Base-by-base conservation (phyloP, 2,113 vertebrate genomes). In the Sylvilagus bachmani region DNA sequence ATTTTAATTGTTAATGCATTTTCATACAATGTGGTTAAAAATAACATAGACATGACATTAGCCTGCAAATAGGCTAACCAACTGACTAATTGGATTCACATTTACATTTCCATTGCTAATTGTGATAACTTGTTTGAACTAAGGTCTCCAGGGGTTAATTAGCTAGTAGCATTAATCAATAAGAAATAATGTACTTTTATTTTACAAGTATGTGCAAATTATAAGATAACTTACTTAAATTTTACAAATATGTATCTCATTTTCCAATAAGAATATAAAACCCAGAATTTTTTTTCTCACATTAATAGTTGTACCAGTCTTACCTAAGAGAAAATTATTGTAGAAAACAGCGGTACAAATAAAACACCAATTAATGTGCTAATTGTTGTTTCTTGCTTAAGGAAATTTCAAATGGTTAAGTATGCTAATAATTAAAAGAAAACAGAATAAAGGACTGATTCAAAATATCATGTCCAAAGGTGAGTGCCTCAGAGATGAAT, bases 221-320 rank as follows among this genome's bases (percentile, higher is more conserved):
- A 58, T 58, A 58, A 58, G 55, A 14, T 17, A 58, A 58, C 55
- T 17, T 19, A 58, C 19, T 58, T 58, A 58, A 58, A 58, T 58
- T 58, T 92, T 81, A 13, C 31, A 94, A 74, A 61, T 58, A n/a
- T 78, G 69, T 66, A 38, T 78, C 66, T 77, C 16, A 82, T 78
- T 92, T 94, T n/a, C 13, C 25, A 86, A n/a, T 81, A 94, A 71
- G n/a, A 87, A 82, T 95, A 25, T 82, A 25, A 87, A 91, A 22
- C 77, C 38, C n/a, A 75, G 58, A 16, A 89, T 75, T 55, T 3
- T 86, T 86, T 89, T 89, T 79, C 73, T 80, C 38, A 24, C 31
- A 27, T 70, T 27, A 67, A 21, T 38, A 69, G 44, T 36, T 86
- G 17, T 66, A 49, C 87, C 70, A 31, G 3, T 92, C 67, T 86